Conservation (phyloP, 2,888 invertebrate genomes). For the Bibio marci region DNA sequence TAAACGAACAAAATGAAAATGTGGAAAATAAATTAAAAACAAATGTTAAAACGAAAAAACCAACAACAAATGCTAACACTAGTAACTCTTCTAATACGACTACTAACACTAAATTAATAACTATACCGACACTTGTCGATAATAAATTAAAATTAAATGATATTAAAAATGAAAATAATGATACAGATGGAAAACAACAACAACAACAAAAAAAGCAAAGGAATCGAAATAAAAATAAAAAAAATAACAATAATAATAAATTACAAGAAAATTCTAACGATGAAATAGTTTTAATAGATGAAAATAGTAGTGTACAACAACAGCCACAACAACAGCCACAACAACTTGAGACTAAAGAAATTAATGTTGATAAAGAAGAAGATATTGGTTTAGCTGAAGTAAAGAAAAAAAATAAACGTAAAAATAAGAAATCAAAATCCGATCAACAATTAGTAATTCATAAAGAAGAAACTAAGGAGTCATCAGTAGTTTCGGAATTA, state of each 20-base stretch:
- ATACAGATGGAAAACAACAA: background rate
- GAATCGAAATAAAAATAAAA: conserved; percentile 2
- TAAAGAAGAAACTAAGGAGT: too few relatives aligned
- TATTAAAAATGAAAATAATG: background rate
- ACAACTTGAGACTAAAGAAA: too few relatives aligned
- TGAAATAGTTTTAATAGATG: background rate
- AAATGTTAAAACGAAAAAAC: background rate
- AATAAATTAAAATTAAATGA: background rate
- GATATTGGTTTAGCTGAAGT: too few relatives aligned
- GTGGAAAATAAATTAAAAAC: background rate
- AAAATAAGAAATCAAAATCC: too few relatives aligned
- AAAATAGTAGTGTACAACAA: background rate
- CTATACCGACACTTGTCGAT: too few relatives aligned
- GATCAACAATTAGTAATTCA: too few relatives aligned
- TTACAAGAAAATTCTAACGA: background rate
- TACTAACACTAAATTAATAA: too few relatives aligned
- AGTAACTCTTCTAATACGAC: background rate
- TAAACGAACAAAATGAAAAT: background rate
- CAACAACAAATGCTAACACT: background rate
- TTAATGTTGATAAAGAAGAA: too few relatives aligned
- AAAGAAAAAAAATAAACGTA: too few relatives aligned
- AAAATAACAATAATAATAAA: background rate
- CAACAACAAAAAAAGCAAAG: background rate
- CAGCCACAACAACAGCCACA: too few relatives aligned
- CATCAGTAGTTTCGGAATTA: too few relatives aligned